These are phyloP conservation scores for Digitonthophagus gazella DNA, from an alignment of 2,888 invertebrate genomes.

Conservation along the genomic window DNA sequence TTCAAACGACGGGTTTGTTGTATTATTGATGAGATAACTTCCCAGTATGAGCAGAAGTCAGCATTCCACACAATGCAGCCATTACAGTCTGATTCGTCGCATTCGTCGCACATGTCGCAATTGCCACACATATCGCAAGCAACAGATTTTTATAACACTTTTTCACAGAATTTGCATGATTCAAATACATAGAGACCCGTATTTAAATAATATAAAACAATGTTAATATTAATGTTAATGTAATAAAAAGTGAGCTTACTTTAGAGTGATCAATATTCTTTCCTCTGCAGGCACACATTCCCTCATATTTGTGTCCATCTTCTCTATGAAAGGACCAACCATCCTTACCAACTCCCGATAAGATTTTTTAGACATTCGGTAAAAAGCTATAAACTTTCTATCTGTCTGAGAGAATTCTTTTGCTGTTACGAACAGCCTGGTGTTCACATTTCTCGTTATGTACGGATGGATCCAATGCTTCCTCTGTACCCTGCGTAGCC, in stretches of 20 bases:
- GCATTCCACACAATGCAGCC: background rate
- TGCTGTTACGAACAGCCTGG: constrained; percentile 1
- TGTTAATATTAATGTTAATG: background rate
- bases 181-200: background rate
- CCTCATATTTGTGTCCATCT: constrained; percentile 11
- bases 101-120: too few species aligned
- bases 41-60: background rate
- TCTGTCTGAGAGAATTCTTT: background rate
- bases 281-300: background rate
- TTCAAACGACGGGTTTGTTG: background rate
- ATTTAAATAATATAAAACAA: background rate
- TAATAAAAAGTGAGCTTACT: too few species aligned
- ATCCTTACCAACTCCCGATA: background rate
- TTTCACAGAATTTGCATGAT: background rate
- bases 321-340: constrained; percentile 2
- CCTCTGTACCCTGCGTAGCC: constrained; percentile 2
- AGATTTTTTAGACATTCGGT: background rate
- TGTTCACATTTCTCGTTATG: constrained; percentile 3
- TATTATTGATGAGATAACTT: background rate
- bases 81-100: background rate
- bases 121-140: background rate
- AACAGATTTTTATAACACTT: background rate
- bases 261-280: too few species aligned
- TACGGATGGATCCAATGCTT: background rate
- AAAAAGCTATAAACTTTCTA: constrained; percentile 4